Conservation (phyloP, 2,113 vertebrate species). For the Tinamus guttatus region DNA sequence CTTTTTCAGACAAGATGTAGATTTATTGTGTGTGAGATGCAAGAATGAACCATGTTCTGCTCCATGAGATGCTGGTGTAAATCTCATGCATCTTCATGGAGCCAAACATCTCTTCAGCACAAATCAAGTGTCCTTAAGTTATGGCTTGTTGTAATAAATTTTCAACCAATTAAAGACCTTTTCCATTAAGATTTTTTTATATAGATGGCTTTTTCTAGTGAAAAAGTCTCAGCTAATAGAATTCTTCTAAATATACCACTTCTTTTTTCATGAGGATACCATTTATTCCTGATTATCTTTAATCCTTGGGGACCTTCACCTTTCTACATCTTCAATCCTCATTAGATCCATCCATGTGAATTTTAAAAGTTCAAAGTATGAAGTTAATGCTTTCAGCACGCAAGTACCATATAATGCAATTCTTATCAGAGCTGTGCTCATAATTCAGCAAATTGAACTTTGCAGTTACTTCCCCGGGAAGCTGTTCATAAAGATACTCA, state of each 20-base stretch:
- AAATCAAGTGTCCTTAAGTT: constrained; percentile 31
- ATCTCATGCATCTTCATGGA: background rate
- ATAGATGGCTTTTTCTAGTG: background rate
- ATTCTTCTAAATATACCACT: background rate
- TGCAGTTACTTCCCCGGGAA: constrained; percentile 53
- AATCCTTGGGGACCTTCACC: constrained; percentile 12
- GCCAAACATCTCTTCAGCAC: constrained; percentile 15
- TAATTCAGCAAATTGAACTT: constrained; percentile 72
- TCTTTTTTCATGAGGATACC: background rate
- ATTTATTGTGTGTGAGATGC: background rate
- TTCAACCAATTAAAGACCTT: constrained; percentile 1
- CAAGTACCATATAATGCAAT: constrained; percentile 38
- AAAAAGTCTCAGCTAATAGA: background rate
- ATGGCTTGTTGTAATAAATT: background rate
- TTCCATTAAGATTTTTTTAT: background rate
- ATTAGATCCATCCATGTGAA: constrained; percentile 25
- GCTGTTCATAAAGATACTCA: constrained; percentile 47
- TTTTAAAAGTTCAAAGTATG: constrained; percentile 55
- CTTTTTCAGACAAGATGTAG: background rate
- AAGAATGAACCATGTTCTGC: background rate
- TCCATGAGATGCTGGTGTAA: background rate
- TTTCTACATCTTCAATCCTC: constrained; percentile 13
- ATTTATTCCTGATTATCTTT: constrained; percentile 41
- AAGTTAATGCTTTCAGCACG: constrained; percentile 63
- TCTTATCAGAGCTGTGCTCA: constrained; percentile 30